Base-by-base conservation (phyloP, 2,113 vertebrate genomes). In the Abramis brama region DNA sequence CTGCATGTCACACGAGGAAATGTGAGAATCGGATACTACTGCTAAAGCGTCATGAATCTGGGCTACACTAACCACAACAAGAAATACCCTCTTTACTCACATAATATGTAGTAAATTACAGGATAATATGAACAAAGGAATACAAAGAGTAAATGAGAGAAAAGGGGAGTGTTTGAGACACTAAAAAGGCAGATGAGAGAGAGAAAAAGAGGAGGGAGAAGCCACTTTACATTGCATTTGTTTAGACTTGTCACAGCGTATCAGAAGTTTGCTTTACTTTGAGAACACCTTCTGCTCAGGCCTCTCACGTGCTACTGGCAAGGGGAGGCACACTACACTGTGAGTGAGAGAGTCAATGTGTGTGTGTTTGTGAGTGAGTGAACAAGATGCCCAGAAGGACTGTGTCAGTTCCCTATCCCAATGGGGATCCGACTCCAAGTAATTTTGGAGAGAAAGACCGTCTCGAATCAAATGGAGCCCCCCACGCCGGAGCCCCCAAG, bases 381-480 rank as follows among this genome's bases (percentile, higher is more conserved):
- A n/a, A 70, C 36, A 89, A 87, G 84, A 99, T 98, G 98, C 87
- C 93, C 78, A 92, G 92, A 89, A 96, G 92, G 89, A 91, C 92
- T 70, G 88, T 90, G 1, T 80, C 92, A n/a, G 62, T 33, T 82
- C 23, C 92, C 86, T 90, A 86, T 21, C 84, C 83, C 79, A 77
- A 79, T 2, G 82, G n/a, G 57, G 50, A 30, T 23, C 4, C 39
- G 43, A 17, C 6, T 82, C 5, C 70, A 73, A 23, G 87, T 74
- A 68, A 77, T 2, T 7, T 78, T 1, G 64, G 64, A 70, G 7
- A 86, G 4, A 74, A 15, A 21, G n/a, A 23, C n/a, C 87, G 6
- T 23, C 36, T 86, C 33, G 87, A 84, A 86, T 92, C 85, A 59
- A 90, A 87, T 62, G 68, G 87, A 85, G 84, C 92, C 39, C 71